phyloP scores from a whole-genome alignment of 2,888 invertebrate genomes.

The Napeogenes inachia region DNA sequence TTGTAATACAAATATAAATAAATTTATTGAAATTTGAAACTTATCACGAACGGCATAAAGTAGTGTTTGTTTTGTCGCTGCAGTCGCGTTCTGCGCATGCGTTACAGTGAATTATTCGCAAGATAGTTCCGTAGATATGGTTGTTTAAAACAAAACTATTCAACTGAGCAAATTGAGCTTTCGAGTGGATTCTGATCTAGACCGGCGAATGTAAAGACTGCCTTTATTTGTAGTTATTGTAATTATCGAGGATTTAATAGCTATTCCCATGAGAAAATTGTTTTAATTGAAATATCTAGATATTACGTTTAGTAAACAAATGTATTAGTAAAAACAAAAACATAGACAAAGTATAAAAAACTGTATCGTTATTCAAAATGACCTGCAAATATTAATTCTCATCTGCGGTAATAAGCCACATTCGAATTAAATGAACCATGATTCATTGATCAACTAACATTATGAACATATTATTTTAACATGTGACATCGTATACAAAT shows the following conservation, averaged over 20 bases:
- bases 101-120: conserved; percentile 59
- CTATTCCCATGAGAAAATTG: background rate
- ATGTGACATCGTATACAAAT: too few species aligned
- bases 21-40: conserved; percentile 11
- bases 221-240: conserved; percentile 20
- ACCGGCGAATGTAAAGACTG: conserved; percentile 34
- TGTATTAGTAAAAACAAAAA: too few species aligned
- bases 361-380: too few species aligned
- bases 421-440: too few species aligned
- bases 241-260: conserved; percentile 6
- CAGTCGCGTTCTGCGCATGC: conserved; percentile 35
- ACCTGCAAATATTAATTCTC: too few species aligned
- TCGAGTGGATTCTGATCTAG: conserved; percentile 47
- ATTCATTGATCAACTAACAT: too few species aligned
- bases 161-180: conserved; percentile 66
- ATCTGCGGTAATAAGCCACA: too few species aligned
- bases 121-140: conserved; percentile 68
- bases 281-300: conserved; percentile 3
- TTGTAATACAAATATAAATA: conserved; percentile 11
- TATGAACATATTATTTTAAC: too few species aligned
- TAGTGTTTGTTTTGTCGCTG: conserved; percentile 24
- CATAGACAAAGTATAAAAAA: too few species aligned
- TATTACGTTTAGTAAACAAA: too few species aligned
- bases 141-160: conserved; percentile 63
- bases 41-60: conserved; percentile 1